Evolutionary conservation across 2,113 vertebrate genomes (phyloP).

Genomic region (Hiodon tergisus): DNA sequence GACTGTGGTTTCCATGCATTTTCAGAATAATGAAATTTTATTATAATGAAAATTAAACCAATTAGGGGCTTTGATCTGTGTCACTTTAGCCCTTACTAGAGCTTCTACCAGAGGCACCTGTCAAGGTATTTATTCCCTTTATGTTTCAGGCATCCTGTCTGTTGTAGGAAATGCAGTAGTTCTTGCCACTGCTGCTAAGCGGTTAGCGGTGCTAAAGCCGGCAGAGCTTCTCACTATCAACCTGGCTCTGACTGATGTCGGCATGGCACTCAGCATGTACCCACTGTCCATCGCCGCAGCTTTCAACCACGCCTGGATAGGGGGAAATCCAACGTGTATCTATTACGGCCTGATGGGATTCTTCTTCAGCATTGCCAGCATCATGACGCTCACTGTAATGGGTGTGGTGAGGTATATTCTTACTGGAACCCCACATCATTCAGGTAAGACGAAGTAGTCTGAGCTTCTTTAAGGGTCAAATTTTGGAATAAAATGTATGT

Average conservation of each 20-base stretch:
- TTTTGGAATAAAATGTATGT: too few relatives aligned
- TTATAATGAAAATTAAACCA: too few relatives aligned
- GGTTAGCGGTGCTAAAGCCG: slow-evolving; percentile 40
- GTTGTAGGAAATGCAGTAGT: slow-evolving; percentile 45
- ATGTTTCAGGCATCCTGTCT: slow-evolving; percentile 43
- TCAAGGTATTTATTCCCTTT: background rate
- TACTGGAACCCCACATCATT: background rate
- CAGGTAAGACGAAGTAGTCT: background rate
- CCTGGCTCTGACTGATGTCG: slow-evolving; percentile 51
- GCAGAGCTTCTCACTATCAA: slow-evolving; percentile 55
- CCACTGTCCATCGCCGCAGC: slow-evolving; percentile 51
- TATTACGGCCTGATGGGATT: slow-evolving; percentile 59
- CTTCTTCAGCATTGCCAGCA: slow-evolving; percentile 58
- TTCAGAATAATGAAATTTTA: too few relatives aligned
- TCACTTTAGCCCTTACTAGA: too few relatives aligned
- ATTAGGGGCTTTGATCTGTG: too few relatives aligned
- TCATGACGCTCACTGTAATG: slow-evolving; percentile 52
- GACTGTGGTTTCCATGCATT: too few relatives aligned
- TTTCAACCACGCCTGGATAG: slow-evolving; percentile 55
- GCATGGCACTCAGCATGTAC: slow-evolving; percentile 58
- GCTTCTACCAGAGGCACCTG: too few relatives aligned
- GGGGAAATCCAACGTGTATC: slow-evolving; percentile 46
- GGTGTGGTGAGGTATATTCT: slow-evolving; percentile 42
- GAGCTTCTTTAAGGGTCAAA: too few relatives aligned
- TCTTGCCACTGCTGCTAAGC: slow-evolving; percentile 32